Percentiles rank a stretch among this genome's conserved stretches.
Conservation (phyloP, 2,888 invertebrate species). For the Mimas tiliae region DNA sequence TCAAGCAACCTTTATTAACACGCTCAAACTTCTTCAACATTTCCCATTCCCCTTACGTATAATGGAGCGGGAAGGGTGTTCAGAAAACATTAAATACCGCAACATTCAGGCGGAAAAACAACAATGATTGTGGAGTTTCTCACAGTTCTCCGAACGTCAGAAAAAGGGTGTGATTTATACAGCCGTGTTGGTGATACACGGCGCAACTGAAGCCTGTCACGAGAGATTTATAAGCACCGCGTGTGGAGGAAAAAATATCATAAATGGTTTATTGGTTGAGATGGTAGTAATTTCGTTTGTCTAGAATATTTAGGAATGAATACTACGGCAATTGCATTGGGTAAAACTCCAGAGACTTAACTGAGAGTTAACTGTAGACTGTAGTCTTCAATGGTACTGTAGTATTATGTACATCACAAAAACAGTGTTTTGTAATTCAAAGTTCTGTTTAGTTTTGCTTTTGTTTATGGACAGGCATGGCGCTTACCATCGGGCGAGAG, state of each 20-base stretch:
- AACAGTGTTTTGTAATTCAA: no score
- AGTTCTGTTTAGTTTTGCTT: no score
- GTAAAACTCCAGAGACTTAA: no score
- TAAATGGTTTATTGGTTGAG: conserved; percentile 16
- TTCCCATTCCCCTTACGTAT: neutral
- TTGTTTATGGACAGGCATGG: no score
- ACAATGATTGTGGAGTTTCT: conserved; percentile 5
- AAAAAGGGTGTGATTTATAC: conserved; percentile 62
- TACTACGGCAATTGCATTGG: neutral
- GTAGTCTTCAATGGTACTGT: no score
- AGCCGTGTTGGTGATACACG: conserved; percentile 51
- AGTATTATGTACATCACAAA: no score
- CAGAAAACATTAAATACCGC: conserved; percentile 18
- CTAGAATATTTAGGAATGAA: neutral
- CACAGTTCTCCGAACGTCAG: conserved; percentile 33
- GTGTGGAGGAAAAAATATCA: conserved; percentile 42
- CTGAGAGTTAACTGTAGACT: no score
- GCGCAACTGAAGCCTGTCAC: conserved; percentile 51
- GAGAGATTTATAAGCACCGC: conserved; percentile 59
- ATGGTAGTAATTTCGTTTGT: neutral
- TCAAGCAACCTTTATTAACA: neutral
- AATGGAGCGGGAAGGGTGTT: neutral
- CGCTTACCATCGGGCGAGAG: no score
- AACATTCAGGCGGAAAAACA: conserved; percentile 18
- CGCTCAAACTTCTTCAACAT: neutral